A percentile compares a stretch with the other conserved stretches of the same genome.
Evolutionary conservation across 2,797 vertebrate species (phyloP).

Genomic region (Ambastaia sidthimunki): DNA sequence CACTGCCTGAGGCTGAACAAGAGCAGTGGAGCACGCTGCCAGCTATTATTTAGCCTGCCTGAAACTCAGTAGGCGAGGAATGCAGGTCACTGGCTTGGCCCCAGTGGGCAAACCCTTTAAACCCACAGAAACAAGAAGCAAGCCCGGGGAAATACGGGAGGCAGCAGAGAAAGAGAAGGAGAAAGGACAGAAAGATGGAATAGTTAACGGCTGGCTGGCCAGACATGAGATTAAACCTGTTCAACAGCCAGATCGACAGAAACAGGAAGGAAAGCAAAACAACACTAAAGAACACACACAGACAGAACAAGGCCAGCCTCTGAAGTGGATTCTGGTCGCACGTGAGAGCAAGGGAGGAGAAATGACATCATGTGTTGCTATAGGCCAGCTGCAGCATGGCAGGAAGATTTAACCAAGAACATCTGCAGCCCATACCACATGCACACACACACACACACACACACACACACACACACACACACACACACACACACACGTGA

Average conservation of each 20-base stretch:
- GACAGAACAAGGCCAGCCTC: constrained; percentile 50
- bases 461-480: too few species aligned
- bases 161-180: constrained; percentile 44
- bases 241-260: constrained; percentile 8
- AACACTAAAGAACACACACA: constrained; percentile 24
- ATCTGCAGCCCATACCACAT: constrained; percentile 67
- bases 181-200: constrained; percentile 49
- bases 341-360: constrained; percentile 46
- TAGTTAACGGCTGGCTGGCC: constrained; percentile 50
- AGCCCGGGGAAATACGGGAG: neutral
- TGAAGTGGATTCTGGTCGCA: constrained; percentile 71
- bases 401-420: constrained; percentile 76
- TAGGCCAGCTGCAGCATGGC: constrained; percentile 79
- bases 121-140: constrained; percentile 2
- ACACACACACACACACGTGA: neutral
- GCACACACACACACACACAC: neutral
- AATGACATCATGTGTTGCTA: constrained; percentile 85
- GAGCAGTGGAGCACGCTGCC: constrained; percentile 52
- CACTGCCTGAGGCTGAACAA: constrained; percentile 42
- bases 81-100: constrained; percentile 36
- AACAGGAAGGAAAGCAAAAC: constrained; percentile 46
- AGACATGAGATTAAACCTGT: constrained; percentile 23
- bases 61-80: constrained; percentile 41
- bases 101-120: constrained; percentile 35
- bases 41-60: constrained; percentile 68